Evolutionary conservation across 2,113 vertebrate genomes (phyloP).

Genomic region (Aplodontia rufa): DNA sequence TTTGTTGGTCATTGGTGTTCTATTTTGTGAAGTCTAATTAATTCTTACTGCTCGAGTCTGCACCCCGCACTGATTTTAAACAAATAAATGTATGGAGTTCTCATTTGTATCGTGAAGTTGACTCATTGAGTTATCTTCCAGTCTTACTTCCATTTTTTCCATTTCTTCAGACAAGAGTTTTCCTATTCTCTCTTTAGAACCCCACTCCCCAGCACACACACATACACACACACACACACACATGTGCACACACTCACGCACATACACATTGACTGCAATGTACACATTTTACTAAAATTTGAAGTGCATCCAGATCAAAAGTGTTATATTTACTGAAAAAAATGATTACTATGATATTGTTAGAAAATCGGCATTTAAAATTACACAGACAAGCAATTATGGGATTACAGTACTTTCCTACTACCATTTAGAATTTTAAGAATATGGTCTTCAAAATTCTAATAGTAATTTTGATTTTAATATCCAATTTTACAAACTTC

Average conservation of each 20-base stretch:
- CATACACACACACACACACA: neutral
- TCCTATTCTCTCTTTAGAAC: neutral
- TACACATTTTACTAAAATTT: neutral
- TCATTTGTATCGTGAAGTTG: conserved; percentile 34
- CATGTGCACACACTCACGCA: neutral
- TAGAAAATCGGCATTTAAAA: conserved; percentile 32
- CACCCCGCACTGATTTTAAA: conserved; percentile 55
- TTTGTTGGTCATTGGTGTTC: conserved; percentile 53
- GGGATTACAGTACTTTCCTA: neutral
- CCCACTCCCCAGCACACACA: neutral
- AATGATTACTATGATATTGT: neutral
- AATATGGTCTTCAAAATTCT: neutral
- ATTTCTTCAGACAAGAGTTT: neutral
- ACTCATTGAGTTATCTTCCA: neutral
- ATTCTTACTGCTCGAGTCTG: conserved; percentile 48
- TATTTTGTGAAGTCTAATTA: conserved; percentile 60
- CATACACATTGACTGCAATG: neutral
- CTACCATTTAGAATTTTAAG: neutral
- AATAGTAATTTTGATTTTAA: neutral
- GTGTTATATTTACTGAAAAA: neutral
- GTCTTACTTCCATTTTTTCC: neutral
- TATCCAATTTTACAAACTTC: conserved; percentile 19
- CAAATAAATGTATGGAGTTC: conserved; percentile 44
- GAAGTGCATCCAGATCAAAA: conserved; percentile 13
- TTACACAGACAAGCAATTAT: neutral